Conservation (phyloP, 2,888 invertebrate genomes). For the Elysia crispata region DNA sequence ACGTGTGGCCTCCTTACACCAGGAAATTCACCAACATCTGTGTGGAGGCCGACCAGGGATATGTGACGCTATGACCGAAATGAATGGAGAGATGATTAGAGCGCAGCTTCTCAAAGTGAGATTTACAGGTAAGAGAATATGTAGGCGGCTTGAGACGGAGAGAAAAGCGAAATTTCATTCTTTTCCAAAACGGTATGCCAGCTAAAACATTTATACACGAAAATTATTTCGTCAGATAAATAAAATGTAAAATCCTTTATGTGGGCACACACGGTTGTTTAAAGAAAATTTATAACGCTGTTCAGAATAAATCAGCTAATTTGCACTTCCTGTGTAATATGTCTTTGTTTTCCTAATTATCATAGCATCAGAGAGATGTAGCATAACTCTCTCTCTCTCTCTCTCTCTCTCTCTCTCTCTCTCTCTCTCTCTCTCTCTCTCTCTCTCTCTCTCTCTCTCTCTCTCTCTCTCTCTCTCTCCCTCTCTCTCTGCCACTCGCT, state of each 20-base stretch:
- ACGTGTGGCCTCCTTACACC: slow-evolving; percentile 9
- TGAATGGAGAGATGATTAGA: slow-evolving; percentile 90
- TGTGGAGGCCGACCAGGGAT: slow-evolving; percentile 86
- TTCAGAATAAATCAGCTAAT: no score
- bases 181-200: no score
- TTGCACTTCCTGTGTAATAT: no score
- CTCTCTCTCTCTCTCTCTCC: background rate
- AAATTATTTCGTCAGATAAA: no score
- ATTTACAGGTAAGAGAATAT: slow-evolving; percentile 85
- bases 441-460: slow-evolving; percentile 42
- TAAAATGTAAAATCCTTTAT: no score
- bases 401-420: slow-evolving; percentile 38
- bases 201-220: no score
- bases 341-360: no score
- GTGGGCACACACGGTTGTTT: no score
- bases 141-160: no score
- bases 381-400: slow-evolving; percentile 39
- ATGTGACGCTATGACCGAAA: slow-evolving; percentile 92
- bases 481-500: background rate
- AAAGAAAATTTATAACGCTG: no score
- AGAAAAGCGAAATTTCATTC: no score
- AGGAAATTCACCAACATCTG: slow-evolving; percentile 87
- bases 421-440: slow-evolving; percentile 46
- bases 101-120: slow-evolving; percentile 90
- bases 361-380: no score